Base-by-base conservation (phyloP, 1,140 invertebrate species). In the Neodiprion virginianus region DNA sequence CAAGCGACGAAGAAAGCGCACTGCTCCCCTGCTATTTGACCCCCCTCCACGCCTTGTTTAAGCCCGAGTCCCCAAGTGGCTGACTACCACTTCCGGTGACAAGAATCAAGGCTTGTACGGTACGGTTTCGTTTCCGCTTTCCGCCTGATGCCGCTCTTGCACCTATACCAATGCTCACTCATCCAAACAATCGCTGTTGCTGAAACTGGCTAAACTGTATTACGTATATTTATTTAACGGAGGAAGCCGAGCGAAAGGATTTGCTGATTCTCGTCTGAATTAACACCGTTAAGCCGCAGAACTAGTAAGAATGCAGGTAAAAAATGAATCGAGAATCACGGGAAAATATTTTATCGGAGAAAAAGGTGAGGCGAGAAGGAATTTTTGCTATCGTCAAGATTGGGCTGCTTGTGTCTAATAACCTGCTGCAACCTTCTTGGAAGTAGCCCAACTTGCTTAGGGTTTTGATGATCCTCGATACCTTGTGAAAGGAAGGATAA, bases 71-170 rank as follows among this genome's bases (percentile, higher is more conserved):
- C 21, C 67, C 5, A 76, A 79, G 78, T 79, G 78, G 74, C 75
- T 73, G 78, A 77, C 78, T 74, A 79, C 75, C 76, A 77, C 78
- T 79, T 79, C 78, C 78, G 78, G 74, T 72, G 76, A 75, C 74
- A 53, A 75, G 74, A 75, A 79, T 75, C 74, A 75, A 40, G 71
- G 73, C 71, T 78, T 74, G n/a, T 61, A 61, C 53, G 53, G 5
- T 61, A 61, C 53, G 53, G 53, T 61, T 61, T 61, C 11, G 28
- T 40, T 40, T 40, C 28, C 28, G 28, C 28, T 40, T 40, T 40
- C 28, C n/a, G n/a, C 53, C n/a, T 17, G 8, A 40, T 40, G 2
- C 5, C 53, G 3, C 7, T 61, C n/a, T 61, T 61, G 4, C 53
- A 12, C 11, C 5, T 17, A 14, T 12, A 61, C 53, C 53, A 8